phyloP scores from a whole-genome alignment of 2,113 vertebrate genomes.

The Leiothrix lutea region DNA sequence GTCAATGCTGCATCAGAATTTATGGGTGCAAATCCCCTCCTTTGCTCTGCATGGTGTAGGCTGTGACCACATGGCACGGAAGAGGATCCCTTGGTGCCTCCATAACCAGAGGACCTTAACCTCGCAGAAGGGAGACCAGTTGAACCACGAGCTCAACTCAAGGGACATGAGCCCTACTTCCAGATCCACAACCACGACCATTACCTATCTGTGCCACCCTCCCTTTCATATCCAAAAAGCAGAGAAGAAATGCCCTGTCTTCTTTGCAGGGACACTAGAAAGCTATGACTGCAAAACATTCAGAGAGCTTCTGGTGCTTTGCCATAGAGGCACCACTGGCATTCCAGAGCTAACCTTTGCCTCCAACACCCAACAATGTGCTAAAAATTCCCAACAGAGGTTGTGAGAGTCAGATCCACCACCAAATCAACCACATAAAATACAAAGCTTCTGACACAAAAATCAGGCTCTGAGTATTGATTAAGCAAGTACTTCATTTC shows the following conservation, averaged over 20 bases:
- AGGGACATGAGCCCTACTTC: not conserved
- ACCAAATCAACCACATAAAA: not conserved
- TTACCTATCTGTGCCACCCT: not conserved
- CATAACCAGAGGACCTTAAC: not conserved
- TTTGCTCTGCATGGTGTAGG: not conserved
- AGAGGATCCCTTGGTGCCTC: not conserved
- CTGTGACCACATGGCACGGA: not conserved
- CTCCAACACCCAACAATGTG: not conserved
- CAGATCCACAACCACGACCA: not conserved
- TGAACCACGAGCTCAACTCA: not conserved
- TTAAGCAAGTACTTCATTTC: not conserved
- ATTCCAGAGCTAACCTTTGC: not conserved
- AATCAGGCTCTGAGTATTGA: not conserved
- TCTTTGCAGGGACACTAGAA: not conserved
- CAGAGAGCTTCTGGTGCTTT: not conserved
- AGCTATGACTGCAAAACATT: not conserved
- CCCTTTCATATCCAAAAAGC: not conserved
- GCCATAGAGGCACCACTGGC: not conserved
- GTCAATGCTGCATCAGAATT: not conserved
- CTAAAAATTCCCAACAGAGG: not conserved
- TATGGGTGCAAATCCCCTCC: not conserved
- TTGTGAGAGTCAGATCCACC: not conserved
- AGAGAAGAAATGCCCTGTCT: not conserved
- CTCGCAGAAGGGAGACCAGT: not conserved
- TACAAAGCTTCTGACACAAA: not conserved